Evolutionary conservation across 2,888 invertebrate species (phyloP), one percentile per base, ranked within the genome.

Genomic region (Girardia tigrina): DNA sequence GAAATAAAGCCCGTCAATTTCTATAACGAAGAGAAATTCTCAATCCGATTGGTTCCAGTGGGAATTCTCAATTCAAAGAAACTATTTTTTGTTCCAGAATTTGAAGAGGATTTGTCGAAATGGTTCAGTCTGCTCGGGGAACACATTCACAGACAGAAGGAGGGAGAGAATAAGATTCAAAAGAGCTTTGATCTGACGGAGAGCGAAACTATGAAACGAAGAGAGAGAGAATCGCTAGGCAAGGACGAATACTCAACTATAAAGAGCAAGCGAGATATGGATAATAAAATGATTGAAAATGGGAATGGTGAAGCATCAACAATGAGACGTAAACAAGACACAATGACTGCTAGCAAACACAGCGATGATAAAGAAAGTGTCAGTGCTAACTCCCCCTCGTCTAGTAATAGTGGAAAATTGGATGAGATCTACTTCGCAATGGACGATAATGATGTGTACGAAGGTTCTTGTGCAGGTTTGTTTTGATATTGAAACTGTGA

Each of bases 81-180:
- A 6, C 29, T 72, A 6, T 36, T 42, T 8, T 20, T 72, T 6
- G 29, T 36, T 6, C 29, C 73, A 8, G 73, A 72, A n/a, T n/a
- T 36, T n/a, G 73, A 72, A 42, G 73, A 72, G 23, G 29, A 72
- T 8, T 26, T 72, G 42, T 36, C 73, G n/a, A 23, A 29, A 28
- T 72, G 73, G 73, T 72, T n/a, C 12, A 36, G 29, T 6, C n/a
- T 72, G 8, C 23, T 72, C 20, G 36, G 36, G 8, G 73, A 42
- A 28, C n/a, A 56, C n/a, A 56, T 56, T 56, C 23, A 56, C 23
- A 56, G 23, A 16, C n/a, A 56, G 6, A 56, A 56, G 23, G 56
- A 56, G 2, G 23, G n/a, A 6, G 56, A 56, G 4, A 56, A 2
- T n/a, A 56, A 16, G 23, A 12, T 23, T n/a, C 4, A 6, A 16